These are phyloP conservation scores for Lepas anatifera DNA, from an alignment of 2,888 invertebrate species.

Conservation along the genomic window DNA sequence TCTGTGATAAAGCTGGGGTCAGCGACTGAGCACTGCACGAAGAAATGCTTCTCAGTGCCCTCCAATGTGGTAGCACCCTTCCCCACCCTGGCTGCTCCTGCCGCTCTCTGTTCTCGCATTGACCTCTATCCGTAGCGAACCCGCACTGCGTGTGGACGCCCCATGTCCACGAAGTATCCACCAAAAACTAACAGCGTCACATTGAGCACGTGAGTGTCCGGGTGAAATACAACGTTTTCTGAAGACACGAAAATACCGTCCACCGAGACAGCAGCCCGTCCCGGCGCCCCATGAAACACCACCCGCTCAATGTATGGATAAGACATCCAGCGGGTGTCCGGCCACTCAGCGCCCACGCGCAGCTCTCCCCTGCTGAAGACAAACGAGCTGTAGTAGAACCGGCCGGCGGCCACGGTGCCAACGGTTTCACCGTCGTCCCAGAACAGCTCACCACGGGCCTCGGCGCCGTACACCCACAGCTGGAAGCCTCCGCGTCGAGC, in stretches of 20 bases:
- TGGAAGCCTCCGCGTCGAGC: constrained; percentile 21
- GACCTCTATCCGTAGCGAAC: too few species aligned
- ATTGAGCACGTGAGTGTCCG: too few species aligned
- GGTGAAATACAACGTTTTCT: too few species aligned
- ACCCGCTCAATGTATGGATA: constrained; percentile 15
- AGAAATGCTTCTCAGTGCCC: too few species aligned
- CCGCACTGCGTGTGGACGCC: too few species aligned
- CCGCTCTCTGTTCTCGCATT: too few species aligned
- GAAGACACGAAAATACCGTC: neutral
- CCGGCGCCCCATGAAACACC: constrained; percentile 17
- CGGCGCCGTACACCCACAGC: constrained; percentile 18
- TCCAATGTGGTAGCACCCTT: too few species aligned
- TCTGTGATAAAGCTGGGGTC: too few species aligned
- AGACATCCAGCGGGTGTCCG: constrained; percentile 14
- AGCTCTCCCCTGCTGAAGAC: neutral
- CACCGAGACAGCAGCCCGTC: constrained; percentile 14
- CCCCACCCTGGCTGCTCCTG: too few species aligned
- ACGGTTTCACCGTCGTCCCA: constrained; percentile 23
- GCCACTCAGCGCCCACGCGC: constrained; percentile 5
- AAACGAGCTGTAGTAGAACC: neutral
- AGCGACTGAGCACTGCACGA: too few species aligned
- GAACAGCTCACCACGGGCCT: constrained; percentile 22
- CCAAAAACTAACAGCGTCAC: too few species aligned
- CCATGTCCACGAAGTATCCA: too few species aligned
- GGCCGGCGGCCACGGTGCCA: constrained; percentile 8